Evolutionary conservation across 2,888 invertebrate genomes (phyloP).

Genomic region (Nudaria mundana): DNA sequence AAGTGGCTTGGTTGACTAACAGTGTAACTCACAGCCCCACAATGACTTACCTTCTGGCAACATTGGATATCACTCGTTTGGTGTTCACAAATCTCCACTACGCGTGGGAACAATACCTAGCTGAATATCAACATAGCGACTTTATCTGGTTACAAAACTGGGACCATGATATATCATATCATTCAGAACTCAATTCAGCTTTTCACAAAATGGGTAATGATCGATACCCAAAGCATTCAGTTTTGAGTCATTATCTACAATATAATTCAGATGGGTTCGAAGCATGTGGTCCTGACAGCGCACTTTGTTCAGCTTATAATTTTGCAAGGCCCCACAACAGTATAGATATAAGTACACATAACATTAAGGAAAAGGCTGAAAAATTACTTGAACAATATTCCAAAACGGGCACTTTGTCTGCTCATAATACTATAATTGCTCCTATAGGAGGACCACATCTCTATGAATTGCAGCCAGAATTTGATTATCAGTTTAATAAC

Average conservation of each 20-base stretch:
- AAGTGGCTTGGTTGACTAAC: conserved; percentile 94
- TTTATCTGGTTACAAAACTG: conserved; percentile 96
- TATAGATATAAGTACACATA: conserved; percentile 89
- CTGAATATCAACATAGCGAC: conserved; percentile 91
- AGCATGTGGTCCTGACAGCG: conserved; percentile 61
- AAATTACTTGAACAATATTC: conserved; percentile 93
- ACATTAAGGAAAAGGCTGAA: conserved; percentile 92
- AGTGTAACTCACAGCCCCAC: conserved; percentile 97
- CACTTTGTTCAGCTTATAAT: conserved; percentile 61
- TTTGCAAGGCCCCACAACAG: conserved; percentile 89
- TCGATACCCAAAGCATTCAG: conserved; percentile 54
- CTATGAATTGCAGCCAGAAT: conserved; percentile 92
- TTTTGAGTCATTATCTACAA: conserved; percentile 60
- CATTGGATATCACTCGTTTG: conserved; percentile 89
- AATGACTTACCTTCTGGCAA: conserved; percentile 91
- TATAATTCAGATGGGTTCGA: conserved; percentile 62
- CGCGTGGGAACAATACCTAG: conserved; percentile 96
- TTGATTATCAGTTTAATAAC: conserved; percentile 96
- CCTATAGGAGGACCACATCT: conserved; percentile 96
- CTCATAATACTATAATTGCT: conserved; percentile 94
- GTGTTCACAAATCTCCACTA: conserved; percentile 95
- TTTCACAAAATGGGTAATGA: conserved; percentile 57
- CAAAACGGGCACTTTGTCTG: conserved; percentile 91
- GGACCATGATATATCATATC: conserved; percentile 68
- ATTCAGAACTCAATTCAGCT: conserved; percentile 50